Conservation (phyloP, 2,113 vertebrate genomes). For the Cercocebus atys region DNA sequence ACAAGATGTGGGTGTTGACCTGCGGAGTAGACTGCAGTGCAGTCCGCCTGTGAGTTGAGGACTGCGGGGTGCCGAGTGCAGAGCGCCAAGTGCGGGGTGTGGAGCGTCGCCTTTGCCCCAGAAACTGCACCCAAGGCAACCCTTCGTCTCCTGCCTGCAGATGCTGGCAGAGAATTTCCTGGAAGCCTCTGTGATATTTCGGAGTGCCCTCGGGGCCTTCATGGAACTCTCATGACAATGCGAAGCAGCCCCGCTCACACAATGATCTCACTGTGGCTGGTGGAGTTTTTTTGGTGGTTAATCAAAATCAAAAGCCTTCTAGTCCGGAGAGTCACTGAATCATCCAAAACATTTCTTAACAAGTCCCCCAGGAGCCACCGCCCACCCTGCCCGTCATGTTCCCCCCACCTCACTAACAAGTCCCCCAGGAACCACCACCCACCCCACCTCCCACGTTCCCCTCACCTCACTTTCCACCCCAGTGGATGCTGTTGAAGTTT, state of each 20-base stretch:
- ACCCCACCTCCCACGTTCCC: not conserved
- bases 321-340: not conserved
- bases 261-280: not conserved
- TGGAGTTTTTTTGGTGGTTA: not conserved
- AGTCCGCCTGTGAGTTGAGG: too few species aligned
- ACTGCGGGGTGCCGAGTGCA: too few species aligned
- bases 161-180: slow-evolving; percentile 1
- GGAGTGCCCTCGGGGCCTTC: not conserved
- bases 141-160: not conserved
- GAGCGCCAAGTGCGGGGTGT: too few species aligned
- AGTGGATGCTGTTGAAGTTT: not conserved
- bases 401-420: not conserved
- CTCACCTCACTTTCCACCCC: not conserved
- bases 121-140: not conserved
- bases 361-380: not conserved
- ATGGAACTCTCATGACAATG: not conserved
- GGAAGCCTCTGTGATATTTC: not conserved
- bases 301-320: not conserved
- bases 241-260: not conserved
- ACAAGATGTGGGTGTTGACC: too few species aligned
- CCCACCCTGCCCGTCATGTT: accelerated
- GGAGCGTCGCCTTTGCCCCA: not conserved
- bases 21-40: too few species aligned
- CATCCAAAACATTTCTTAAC: not conserved
- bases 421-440: not conserved